Percentiles rank a stretch among this genome's conserved stretches.
phyloP scores from a whole-genome alignment of 2,797 vertebrate species.

The Catamblyrhynchus diadema region DNA sequence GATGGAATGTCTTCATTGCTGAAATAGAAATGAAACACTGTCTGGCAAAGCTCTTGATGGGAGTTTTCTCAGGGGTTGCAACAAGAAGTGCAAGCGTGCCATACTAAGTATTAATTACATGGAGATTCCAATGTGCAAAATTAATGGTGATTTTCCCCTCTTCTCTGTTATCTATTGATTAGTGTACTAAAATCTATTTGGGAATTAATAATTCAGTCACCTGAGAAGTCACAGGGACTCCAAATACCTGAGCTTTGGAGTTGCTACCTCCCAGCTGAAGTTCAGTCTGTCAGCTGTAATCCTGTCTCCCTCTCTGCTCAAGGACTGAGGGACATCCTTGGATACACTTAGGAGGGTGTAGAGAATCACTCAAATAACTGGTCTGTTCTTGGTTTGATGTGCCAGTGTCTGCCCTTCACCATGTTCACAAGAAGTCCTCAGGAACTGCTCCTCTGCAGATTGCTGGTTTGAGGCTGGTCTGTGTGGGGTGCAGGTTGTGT shows the following conservation, averaged over 20 bases:
- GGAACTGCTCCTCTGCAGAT: background rate
- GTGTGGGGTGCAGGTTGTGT: background rate
- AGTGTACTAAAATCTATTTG: background rate
- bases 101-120: background rate
- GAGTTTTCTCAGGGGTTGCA: background rate
- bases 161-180: background rate
- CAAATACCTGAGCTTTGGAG: background rate
- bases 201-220: background rate
- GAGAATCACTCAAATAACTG: background rate
- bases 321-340: background rate
- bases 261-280: background rate
- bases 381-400: background rate
- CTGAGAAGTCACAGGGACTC: background rate
- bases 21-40: background rate
- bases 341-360: background rate
- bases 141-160: background rate
- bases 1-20: background rate
- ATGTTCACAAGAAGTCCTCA: background rate
- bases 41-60: background rate
- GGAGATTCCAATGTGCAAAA: background rate
- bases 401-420: background rate
- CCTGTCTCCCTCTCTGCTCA: background rate
- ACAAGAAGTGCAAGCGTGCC: background rate
- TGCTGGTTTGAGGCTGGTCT: background rate
- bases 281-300: background rate